Evolutionary conservation across 2,113 vertebrate genomes (phyloP), one percentile per base, ranked within the genome.

Genomic region (Picathartes gymnocephalus): DNA sequence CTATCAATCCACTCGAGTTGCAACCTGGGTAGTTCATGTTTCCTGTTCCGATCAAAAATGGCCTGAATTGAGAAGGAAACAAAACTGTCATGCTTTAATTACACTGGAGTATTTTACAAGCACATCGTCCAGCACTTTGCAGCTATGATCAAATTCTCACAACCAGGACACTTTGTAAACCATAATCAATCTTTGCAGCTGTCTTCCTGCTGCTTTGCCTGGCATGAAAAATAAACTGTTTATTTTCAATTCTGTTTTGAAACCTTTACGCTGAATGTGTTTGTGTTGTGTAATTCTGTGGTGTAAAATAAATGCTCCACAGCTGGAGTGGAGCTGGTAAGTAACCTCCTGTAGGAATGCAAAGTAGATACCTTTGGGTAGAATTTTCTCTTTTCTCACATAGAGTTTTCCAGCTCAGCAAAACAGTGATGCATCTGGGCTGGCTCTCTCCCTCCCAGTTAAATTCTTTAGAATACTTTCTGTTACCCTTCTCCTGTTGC

Each of bases 31-130:
- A 99, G 98, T 97, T 99, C 99, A 30, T 99, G 99, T 96, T 99
- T 99, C 96, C 99, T 98, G 97, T 99, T 99, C 86, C 99, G 98
- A 97, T 99, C 99, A 98, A 99, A 99, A 97, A 99, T 99, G 76
- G 99, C 99, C 99, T 99, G 96, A 91, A 98, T 98, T 47, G 86
- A 93, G 85, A 95, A 81, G 68, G 48, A 66, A 86, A 86, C 90
- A 81, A 50, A 90, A 61, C 72, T 60, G 86, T 90, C 90, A 94
- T 69, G 65, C 74, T 97, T 97, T 96, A 95, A 93, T 79, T 74
- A 86, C 50, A 50, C 24, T 13, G 13, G 47, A 94, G 48, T 86
- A 86, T 94, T 96, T 98, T 94, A 97, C 28, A 88, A 77, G 86
- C 44, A 42, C 54, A 93, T 83, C 84, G 95, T 95, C 79, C 77